phyloP scores from a whole-genome alignment of 2,888 invertebrate species.

The Agonopterix alstromeriana region DNA sequence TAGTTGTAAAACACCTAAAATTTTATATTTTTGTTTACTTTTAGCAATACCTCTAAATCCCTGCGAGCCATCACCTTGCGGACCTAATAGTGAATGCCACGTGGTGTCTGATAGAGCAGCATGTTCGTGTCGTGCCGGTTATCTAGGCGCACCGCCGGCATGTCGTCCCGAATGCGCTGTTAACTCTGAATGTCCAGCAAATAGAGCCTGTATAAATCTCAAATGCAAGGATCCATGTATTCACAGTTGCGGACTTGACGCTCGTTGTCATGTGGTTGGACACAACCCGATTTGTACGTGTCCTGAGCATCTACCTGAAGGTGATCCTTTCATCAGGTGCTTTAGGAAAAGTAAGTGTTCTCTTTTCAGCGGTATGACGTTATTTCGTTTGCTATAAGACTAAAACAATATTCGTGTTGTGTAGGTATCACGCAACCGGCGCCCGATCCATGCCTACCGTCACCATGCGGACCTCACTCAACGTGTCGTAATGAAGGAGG shows the following conservation, averaged over 20 bases:
- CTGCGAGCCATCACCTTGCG: conserved; percentile 87
- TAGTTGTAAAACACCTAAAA: neutral
- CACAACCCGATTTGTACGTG: conserved; percentile 90
- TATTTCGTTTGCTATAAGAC: too few relatives aligned
- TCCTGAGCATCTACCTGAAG: conserved; percentile 78
- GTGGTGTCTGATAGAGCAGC: conserved; percentile 82
- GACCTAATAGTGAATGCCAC: conserved; percentile 85
- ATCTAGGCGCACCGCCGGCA: conserved; percentile 83
- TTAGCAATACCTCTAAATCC: conserved; percentile 66
- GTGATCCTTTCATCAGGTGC: conserved; percentile 88
- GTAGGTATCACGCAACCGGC: conserved; percentile 20
- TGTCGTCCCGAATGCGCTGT: conserved; percentile 87
- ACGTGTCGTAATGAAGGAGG: conserved; percentile 78
- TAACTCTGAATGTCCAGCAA: conserved; percentile 84
- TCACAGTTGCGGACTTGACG: conserved; percentile 86
- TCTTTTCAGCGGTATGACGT: neutral
- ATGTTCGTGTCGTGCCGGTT: conserved; percentile 84
- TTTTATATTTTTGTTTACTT: neutral
- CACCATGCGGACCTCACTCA: conserved; percentile 83
- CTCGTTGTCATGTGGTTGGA: conserved; percentile 85
- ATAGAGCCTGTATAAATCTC: conserved; percentile 84
- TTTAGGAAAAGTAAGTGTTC: conserved; percentile 53
- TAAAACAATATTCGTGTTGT: neutral
- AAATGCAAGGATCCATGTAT: conserved; percentile 87
- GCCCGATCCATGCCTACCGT: conserved; percentile 80